Evolutionary conservation across 2,888 invertebrate genomes (phyloP).

Genomic region (Epistrophe grossulariae): DNA sequence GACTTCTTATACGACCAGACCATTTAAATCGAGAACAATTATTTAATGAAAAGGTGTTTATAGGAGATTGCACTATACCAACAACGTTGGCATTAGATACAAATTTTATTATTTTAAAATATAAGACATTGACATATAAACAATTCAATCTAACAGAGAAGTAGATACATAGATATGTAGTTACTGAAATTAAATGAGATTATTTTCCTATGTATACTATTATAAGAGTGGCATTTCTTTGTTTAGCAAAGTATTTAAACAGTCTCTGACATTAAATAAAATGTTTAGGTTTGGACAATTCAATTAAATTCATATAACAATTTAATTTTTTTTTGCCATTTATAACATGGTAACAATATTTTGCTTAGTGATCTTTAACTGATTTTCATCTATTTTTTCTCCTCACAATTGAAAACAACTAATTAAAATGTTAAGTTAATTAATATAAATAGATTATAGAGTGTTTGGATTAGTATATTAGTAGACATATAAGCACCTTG

Average conservation of each 20-base stretch:
- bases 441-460: too few relatives aligned
- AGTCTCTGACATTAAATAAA: background rate
- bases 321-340: background rate
- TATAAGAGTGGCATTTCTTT: background rate
- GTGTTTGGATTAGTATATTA: too few relatives aligned
- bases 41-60: slow-evolving; percentile 4
- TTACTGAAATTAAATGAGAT: background rate
- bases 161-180: too few relatives aligned
- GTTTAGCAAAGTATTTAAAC: background rate
- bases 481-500: too few relatives aligned
- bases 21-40: slow-evolving; percentile 24
- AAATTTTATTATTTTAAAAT: background rate
- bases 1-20: slow-evolving; percentile 11
- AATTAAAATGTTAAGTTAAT: background rate
- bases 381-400: background rate
- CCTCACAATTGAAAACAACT: background rate
- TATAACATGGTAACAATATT: background rate
- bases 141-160: background rate
- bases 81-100: slow-evolving; percentile 2
- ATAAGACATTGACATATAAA: slow-evolving; percentile 21
- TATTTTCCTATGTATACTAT: background rate
- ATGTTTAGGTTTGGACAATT: background rate
- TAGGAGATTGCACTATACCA: background rate
- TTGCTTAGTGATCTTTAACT: background rate
- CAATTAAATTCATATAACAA: background rate